These are phyloP conservation scores for Drosophila mayri DNA, from an alignment of 1,140 invertebrate genomes.

Conservation along the genomic window DNA sequence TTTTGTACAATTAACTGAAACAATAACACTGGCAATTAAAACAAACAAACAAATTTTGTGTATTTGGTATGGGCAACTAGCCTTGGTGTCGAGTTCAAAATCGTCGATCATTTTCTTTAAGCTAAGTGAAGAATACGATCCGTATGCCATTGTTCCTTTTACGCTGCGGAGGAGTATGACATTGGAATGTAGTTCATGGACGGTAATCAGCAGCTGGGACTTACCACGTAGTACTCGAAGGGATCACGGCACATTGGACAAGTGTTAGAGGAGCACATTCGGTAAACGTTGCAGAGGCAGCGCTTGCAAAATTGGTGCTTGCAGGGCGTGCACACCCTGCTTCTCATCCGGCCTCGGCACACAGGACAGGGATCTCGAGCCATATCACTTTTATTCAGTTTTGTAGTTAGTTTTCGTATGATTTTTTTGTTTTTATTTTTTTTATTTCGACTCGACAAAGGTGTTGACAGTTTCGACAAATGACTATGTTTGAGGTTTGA, in stretches of 20 bases:
- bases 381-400: conserved; percentile 9
- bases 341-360: conserved; percentile 42
- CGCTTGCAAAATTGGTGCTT: conserved; percentile 54
- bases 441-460: conserved; percentile 1
- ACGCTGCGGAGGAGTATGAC: not conserved
- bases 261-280: conserved; percentile 17
- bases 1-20: not conserved
- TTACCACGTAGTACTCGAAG: conserved; percentile 63
- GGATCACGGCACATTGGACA: conserved; percentile 59
- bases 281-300: conserved; percentile 51
- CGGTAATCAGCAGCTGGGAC: not conserved
- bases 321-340: conserved; percentile 42
- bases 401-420: not conserved
- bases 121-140: conserved; percentile 20
- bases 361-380: conserved; percentile 40
- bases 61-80: not conserved
- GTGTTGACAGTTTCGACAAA: not conserved
- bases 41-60: not conserved
- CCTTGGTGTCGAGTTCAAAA: not conserved
- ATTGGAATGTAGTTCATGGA: not conserved
- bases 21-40: not conserved
- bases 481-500: conserved; percentile 22
- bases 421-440: not conserved
- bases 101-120: no score
- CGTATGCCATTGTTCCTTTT: not conserved